Base-by-base conservation (phyloP, 2,797 vertebrate species). In the Lates japonicus region DNA sequence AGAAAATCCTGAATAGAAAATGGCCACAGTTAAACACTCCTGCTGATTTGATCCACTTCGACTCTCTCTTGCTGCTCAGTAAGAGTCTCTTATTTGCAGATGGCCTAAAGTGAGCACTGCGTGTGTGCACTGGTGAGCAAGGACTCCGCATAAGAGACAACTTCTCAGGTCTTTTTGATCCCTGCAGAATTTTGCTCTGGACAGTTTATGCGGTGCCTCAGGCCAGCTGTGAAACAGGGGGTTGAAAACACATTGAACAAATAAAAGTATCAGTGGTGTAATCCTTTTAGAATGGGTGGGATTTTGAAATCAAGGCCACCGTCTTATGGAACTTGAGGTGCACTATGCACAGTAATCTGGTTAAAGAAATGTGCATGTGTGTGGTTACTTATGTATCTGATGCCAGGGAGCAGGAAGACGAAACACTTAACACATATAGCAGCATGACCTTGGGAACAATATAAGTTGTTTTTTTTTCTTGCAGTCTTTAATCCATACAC, bases 251-350 rank as follows among this genome's bases (percentile, higher is more conserved):
- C 87, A 86, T 39, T 42, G 80, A 88, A 85, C 87, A 81, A 91
- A 92, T 87, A 89, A 90, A 86, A 80, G 76, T 57, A 61, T 80
- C 74, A 0, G 57, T 29, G 20, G 71, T 85, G 85, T 91, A 92
- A 94, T 93, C 93, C 83, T 82, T 86, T 94, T 84, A 90, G 78
- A 88, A 74, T 42, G 82, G 80, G 69, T 70, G 55, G 17, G 86
- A 86, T 88, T 90, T 84, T 86, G 78, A 94, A 90, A 86, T 66
- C 88, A 93, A 90, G 88, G 75, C 77, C 84, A 81, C 60, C 39
- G 35, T 82, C 81, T 86, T 66, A 69, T 48, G 59, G 67, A 87
- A 83, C 80, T 81, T 7, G 72, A 93, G 79, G 81, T 80, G 70
- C 77, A 71, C 87, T 76, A 82, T 88, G 65, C 85, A 80, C 80